These are phyloP conservation scores for Neosalanx taihuensis DNA, from an alignment of 2,797 vertebrate species.

Conservation along the genomic window DNA sequence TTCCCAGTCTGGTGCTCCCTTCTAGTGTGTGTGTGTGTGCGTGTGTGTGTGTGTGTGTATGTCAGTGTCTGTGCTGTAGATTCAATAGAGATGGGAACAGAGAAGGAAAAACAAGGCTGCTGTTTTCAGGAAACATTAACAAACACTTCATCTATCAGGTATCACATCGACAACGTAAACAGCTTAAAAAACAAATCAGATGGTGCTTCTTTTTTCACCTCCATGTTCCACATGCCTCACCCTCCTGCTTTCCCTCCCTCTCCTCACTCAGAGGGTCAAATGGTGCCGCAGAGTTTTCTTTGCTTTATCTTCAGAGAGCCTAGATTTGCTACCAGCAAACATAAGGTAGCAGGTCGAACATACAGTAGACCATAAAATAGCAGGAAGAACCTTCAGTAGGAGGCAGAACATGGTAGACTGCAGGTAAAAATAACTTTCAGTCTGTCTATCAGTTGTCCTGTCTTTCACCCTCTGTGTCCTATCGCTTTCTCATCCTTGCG, in stretches of 20 bases:
- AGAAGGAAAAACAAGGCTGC: neutral
- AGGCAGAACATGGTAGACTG: too few species aligned
- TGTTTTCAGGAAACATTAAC: neutral
- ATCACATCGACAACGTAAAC: neutral
- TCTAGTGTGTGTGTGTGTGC: conserved; percentile 22
- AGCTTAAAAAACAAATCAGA: neutral
- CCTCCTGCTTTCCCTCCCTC: neutral
- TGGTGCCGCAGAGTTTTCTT: neutral
- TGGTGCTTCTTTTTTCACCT: neutral
- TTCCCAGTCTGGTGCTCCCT: conserved; percentile 28
- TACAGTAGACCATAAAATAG: too few species aligned
- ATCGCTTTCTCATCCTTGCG: too few species aligned
- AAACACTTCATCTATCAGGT: neutral
- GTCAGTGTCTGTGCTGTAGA: conserved; percentile 11
- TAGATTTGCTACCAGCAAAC: too few species aligned
- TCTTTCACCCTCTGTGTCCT: too few species aligned
- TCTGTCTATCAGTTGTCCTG: too few species aligned
- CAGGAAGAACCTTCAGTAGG: too few species aligned
- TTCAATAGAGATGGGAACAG: neutral
- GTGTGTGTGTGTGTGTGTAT: neutral
- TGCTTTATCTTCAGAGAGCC: too few species aligned
- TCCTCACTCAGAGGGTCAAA: neutral
- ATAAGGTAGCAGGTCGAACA: neutral
- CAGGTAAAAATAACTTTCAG: too few species aligned
- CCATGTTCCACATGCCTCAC: neutral